Percentiles rank a stretch among this genome's conserved stretches.
Conservation (phyloP, 2,797 vertebrate species). For the Salmo trutta region DNA sequence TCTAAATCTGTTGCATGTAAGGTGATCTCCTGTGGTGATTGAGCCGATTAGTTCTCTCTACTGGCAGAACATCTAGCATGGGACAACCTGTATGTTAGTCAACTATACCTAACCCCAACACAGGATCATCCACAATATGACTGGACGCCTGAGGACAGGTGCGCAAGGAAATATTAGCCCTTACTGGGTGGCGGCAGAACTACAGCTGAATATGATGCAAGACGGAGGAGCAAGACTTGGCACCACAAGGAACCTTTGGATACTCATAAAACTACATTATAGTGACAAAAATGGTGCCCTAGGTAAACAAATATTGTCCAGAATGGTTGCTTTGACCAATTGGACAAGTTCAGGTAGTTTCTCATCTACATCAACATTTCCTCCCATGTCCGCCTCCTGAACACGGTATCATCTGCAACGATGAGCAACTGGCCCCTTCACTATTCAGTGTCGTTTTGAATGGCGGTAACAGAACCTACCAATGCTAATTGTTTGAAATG, state of each 20-base stretch:
- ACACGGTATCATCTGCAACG: background rate
- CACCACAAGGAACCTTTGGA: background rate
- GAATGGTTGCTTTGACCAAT: background rate
- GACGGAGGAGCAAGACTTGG: background rate
- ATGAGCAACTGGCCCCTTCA: background rate
- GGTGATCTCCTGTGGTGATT: constrained; percentile 38
- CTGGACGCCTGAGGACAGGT: background rate
- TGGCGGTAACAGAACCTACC: background rate
- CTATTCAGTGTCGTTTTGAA: background rate
- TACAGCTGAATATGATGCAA: background rate
- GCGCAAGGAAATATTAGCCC: background rate
- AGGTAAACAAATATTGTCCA: background rate
- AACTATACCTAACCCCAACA: background rate
- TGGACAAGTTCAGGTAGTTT: background rate
- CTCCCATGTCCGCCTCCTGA: background rate
- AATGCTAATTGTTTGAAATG: background rate
- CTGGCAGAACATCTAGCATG: constrained; percentile 20
- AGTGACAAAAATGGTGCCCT: background rate
- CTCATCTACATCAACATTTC: background rate
- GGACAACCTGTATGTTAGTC: constrained; percentile 15
- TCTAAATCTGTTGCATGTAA: constrained; percentile 53
- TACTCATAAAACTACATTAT: background rate
- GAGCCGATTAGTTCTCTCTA: constrained; percentile 33
- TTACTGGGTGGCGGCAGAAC: background rate
- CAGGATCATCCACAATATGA: background rate